Conservation (phyloP, 2,888 invertebrate species). For the Netelia fuscicornis region DNA sequence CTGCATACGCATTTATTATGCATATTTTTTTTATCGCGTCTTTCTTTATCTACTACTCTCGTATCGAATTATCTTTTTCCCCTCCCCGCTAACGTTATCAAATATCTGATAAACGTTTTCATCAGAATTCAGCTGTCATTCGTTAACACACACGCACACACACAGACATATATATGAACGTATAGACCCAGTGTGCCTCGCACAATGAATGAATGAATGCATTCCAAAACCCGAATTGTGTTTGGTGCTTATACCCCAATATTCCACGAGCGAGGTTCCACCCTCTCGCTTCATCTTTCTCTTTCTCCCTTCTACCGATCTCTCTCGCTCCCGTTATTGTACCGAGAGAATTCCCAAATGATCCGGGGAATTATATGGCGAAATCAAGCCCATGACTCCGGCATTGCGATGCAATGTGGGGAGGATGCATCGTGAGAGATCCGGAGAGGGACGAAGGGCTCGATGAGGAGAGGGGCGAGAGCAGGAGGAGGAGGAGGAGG, state of each 20-base stretch:
- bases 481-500: background rate
- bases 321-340: background rate
- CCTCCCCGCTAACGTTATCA: constrained; percentile 23
- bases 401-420: constrained; percentile 46
- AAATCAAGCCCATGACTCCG: constrained; percentile 63
- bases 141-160: background rate
- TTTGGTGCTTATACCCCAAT: constrained; percentile 49
- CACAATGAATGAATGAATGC: constrained; percentile 48
- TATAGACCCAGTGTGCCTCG: background rate
- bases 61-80: constrained; percentile 27
- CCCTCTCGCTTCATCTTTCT: constrained; percentile 31
- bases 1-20: constrained; percentile 1
- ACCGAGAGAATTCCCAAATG: constrained; percentile 64
- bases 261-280: constrained; percentile 20
- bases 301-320: background rate
- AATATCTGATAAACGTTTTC: constrained; percentile 57
- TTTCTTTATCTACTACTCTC: constrained; percentile 14
- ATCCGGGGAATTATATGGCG: constrained; percentile 60
- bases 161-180: background rate
- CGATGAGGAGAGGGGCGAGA: background rate
- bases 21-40: background rate
- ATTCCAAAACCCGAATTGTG: constrained; percentile 45
- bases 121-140: constrained; percentile 39
- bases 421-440: constrained; percentile 61
- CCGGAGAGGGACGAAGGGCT: constrained; percentile 15